Evolutionary conservation across 2,888 invertebrate genomes (phyloP).

Genomic region (Eupithecia inturbata): DNA sequence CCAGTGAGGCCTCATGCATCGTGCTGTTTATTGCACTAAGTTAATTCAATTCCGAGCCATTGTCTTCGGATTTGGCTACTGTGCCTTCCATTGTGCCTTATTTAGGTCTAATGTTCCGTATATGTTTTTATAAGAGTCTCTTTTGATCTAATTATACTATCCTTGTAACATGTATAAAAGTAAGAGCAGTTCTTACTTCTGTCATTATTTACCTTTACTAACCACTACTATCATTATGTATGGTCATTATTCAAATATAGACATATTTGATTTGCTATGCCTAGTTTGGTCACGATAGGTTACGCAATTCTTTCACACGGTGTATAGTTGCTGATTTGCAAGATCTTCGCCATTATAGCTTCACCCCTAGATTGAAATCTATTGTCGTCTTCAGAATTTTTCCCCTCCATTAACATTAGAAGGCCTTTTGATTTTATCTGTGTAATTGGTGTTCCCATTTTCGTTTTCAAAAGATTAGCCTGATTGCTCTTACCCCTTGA

Average conservation of each 20-base stretch:
- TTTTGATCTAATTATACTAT: constrained; percentile 31
- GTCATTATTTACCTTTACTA: background rate
- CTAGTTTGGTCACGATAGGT: constrained; percentile 1
- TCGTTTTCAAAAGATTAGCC: constrained; percentile 60
- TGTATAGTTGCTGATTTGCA: constrained; percentile 10
- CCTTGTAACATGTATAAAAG: background rate
- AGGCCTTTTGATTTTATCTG: constrained; percentile 62
- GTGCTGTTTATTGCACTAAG: constrained; percentile 47
- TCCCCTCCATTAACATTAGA: constrained; percentile 55
- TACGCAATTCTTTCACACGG: constrained; percentile 18
- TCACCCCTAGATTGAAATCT: constrained; percentile 35
- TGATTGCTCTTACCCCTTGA: constrained; percentile 52
- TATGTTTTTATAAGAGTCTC: constrained; percentile 43
- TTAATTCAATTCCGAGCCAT: constrained; percentile 56
- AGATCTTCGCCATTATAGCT: constrained; percentile 15
- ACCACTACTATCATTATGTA: background rate
- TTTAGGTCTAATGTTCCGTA: constrained; percentile 55
- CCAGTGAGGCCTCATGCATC: constrained; percentile 34
- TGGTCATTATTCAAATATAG: background rate
- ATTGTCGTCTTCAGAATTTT: constrained; percentile 46
- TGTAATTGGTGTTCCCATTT: constrained; percentile 67
- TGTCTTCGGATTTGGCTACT: constrained; percentile 62
- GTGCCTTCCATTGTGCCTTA: constrained; percentile 49
- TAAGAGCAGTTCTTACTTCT: background rate
- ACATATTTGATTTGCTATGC: constrained; percentile 8